phyloP scores from a whole-genome alignment of 2,113 vertebrate species.

The Thamnaconus septentrionalis region DNA sequence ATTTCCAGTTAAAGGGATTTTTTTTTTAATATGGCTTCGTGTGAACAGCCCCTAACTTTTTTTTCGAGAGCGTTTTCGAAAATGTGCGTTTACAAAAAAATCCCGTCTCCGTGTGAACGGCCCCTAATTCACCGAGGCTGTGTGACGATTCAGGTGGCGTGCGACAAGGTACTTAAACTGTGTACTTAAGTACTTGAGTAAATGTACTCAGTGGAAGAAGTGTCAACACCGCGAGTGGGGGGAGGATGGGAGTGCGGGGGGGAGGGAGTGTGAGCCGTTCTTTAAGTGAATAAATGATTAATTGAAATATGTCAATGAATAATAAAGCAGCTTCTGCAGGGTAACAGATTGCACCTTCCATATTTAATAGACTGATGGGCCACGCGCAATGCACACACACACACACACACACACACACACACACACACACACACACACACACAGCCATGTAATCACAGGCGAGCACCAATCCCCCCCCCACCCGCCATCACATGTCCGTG shows the following conservation, averaged over 20 bases:
- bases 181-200: not conserved
- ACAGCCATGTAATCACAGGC: conserved; percentile 20
- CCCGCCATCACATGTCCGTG: conserved; percentile 2
- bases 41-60: too few species aligned
- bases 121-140: too few species aligned
- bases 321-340: conserved; percentile 66
- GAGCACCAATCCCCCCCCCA: not conserved
- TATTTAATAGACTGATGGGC: conserved; percentile 71
- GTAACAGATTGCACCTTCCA: conserved; percentile 75
- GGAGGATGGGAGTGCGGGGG: conserved; percentile 1
- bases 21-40: too few species aligned
- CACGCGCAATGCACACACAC: conserved; percentile 20
- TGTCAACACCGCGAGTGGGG: not conserved
- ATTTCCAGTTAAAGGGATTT: too few species aligned
- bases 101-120: too few species aligned
- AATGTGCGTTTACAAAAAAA: too few species aligned
- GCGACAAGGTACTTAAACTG: too few species aligned
- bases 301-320: conserved; percentile 71
- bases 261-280: conserved; percentile 28
- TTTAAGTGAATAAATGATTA: conserved; percentile 72
- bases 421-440: conserved; percentile 39
- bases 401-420: conserved; percentile 32
- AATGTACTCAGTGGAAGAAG: not conserved
- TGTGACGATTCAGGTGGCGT: too few species aligned
- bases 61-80: too few species aligned